A percentile compares a stretch with the other conserved stretches of the same genome.
Conservation (phyloP, 2,888 invertebrate genomes). For the Allolobophora icterica region DNA sequence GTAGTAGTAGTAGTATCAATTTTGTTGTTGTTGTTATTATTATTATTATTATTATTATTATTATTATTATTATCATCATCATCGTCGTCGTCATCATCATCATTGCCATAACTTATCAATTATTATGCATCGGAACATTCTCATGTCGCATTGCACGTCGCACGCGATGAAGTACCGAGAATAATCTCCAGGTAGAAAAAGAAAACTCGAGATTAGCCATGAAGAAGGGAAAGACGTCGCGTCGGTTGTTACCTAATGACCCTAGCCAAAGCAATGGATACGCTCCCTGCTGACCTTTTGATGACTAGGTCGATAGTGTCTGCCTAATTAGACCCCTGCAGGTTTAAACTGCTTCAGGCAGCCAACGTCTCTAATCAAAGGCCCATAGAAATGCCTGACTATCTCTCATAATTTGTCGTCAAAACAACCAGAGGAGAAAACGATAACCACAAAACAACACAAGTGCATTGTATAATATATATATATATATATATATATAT, state of each 20-base stretch:
- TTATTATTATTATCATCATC: too few species aligned
- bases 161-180: neutral
- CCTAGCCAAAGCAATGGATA: too few species aligned
- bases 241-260: too few species aligned
- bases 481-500: neutral
- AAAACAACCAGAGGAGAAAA: neutral
- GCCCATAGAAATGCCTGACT: too few species aligned
- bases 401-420: neutral
- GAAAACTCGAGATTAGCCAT: neutral
- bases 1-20: too few species aligned
- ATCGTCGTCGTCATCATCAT: too few species aligned
- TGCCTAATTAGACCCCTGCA: too few species aligned
- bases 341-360: neutral
- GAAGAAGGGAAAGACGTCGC: neutral
- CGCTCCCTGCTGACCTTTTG: too few species aligned
- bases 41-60: too few species aligned
- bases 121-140: neutral
- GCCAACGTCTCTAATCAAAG: too few species aligned
- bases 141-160: neutral
- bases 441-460: neutral
- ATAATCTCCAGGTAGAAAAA: neutral
- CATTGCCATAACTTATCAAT: neutral
- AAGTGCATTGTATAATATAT: neutral
- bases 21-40: too few species aligned
- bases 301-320: too few species aligned